A percentile compares a stretch with the other conserved stretches of the same genome.
phyloP scores from a whole-genome alignment of 2,113 vertebrate genomes.

The Plecotus auritus region DNA sequence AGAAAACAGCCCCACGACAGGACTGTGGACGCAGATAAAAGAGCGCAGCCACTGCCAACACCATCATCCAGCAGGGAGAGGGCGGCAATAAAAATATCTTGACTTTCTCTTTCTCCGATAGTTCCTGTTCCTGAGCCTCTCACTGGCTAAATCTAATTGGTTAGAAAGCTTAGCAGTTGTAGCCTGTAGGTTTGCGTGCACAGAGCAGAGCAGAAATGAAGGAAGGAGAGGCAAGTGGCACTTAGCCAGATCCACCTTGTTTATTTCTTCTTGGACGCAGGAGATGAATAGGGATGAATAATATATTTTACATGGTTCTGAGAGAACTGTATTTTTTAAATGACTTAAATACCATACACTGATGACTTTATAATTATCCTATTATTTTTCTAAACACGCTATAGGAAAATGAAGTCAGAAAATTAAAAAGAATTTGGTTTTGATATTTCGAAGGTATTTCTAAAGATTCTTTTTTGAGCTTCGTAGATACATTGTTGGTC shows the following conservation, averaged over 20 bases:
- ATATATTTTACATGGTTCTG: not conserved
- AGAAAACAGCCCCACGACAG: accelerated
- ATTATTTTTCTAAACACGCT: not conserved
- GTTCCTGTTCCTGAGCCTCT: not conserved
- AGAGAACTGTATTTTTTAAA: not conserved
- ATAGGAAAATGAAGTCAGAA: not conserved
- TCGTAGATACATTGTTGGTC: not conserved
- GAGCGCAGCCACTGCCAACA: accelerated
- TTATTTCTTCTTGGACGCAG: not conserved
- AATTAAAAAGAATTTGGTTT: not conserved
- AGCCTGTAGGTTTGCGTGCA: not conserved
- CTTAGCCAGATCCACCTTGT: not conserved
- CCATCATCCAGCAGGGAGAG: not conserved
- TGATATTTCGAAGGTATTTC: not conserved
- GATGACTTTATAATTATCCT: not conserved
- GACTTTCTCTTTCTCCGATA: not conserved
- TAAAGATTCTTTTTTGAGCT: not conserved
- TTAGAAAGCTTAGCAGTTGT: not conserved
- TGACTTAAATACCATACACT: not conserved
- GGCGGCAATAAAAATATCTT: not conserved
- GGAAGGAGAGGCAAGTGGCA: not conserved
- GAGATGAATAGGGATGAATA: not conserved
- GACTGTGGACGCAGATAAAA: not conserved
- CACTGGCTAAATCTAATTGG: not conserved
- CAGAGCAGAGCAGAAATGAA: not conserved